phyloP scores from a whole-genome alignment of 1,140 invertebrate species.

The Zophobas morio region DNA sequence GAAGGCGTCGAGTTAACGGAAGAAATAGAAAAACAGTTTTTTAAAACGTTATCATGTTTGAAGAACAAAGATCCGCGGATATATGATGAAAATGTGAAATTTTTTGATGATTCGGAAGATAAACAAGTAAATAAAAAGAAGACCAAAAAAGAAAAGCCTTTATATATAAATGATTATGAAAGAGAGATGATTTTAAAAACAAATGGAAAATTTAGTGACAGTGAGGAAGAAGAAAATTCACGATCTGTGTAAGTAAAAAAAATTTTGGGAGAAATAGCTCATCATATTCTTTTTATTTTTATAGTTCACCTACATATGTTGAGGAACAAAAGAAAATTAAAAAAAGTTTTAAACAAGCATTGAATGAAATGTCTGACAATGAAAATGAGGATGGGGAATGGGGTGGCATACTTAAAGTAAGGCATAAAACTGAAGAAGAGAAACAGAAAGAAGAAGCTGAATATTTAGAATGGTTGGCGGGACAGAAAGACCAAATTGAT shows the following conservation, averaged over 20 bases:
- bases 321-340: slow-evolving; percentile 81
- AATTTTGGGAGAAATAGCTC: no score
- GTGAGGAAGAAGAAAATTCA: slow-evolving; percentile 63
- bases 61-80: slow-evolving; percentile 92
- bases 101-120: slow-evolving; percentile 75
- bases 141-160: slow-evolving; percentile 72
- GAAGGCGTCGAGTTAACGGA: slow-evolving; percentile 74
- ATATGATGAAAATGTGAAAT: slow-evolving; percentile 83
- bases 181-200: slow-evolving; percentile 82
- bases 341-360: slow-evolving; percentile 74
- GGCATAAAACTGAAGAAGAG: slow-evolving; percentile 74
- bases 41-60: slow-evolving; percentile 86
- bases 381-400: slow-evolving; percentile 71
- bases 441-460: slow-evolving; percentile 79
- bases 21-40: slow-evolving; percentile 87
- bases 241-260: not conserved
- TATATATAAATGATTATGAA: slow-evolving; percentile 87
- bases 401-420: slow-evolving; percentile 73
- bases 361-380: slow-evolving; percentile 70
- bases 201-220: slow-evolving; percentile 74
- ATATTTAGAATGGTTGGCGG: slow-evolving; percentile 87
- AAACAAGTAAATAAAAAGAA: slow-evolving; percentile 64
- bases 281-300: slow-evolving; percentile 2
- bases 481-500: slow-evolving; percentile 78
- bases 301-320: slow-evolving; percentile 72